Evolutionary conservation across 2,888 invertebrate genomes (phyloP).

Genomic region (Drosophila merina): DNA sequence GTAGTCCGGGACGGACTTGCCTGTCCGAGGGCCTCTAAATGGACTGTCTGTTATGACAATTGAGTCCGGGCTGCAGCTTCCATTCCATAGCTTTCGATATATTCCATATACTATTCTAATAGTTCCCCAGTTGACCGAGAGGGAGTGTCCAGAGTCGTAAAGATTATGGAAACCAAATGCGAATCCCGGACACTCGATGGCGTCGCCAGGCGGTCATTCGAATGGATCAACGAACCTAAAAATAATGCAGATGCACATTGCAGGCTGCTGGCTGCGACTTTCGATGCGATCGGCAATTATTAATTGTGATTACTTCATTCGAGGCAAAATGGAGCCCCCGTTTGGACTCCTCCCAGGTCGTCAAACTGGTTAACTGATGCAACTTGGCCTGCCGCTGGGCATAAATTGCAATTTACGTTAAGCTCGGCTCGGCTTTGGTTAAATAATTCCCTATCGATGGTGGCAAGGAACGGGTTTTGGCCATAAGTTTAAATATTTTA

Average conservation of each 20-base stretch:
- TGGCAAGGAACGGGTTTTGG: slow-evolving; percentile 62
- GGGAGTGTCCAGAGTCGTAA: slow-evolving; percentile 43
- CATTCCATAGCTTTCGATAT: slow-evolving; percentile 3
- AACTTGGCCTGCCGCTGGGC: slow-evolving; percentile 53
- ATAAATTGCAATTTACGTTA: slow-evolving; percentile 74
- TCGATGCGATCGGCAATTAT: slow-evolving; percentile 29
- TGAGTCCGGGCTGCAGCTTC: slow-evolving; percentile 49
- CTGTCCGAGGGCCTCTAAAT: slow-evolving; percentile 36
- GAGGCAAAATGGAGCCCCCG: slow-evolving; percentile 28
- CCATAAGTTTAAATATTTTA: slow-evolving; percentile 66
- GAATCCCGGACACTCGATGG: slow-evolving; percentile 40
- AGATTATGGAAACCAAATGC: slow-evolving; percentile 56
- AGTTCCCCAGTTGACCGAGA: slow-evolving; percentile 38
- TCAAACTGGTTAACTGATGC: slow-evolving; percentile 47
- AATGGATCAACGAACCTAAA: slow-evolving; percentile 55
- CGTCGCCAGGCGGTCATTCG: slow-evolving; percentile 21
- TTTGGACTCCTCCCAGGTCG: slow-evolving; percentile 13
- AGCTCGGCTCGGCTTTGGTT: slow-evolving; percentile 53
- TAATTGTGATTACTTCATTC: slow-evolving; percentile 54
- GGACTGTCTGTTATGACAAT: slow-evolving; percentile 52
- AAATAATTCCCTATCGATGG: slow-evolving; percentile 37
- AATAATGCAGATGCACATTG: slow-evolving; percentile 31
- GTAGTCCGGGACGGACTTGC: slow-evolving; percentile 30
- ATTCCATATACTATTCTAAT: slow-evolving; percentile 16
- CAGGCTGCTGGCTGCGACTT: slow-evolving; percentile 14